Evolutionary conservation across 2,888 invertebrate genomes (phyloP).

Genomic region (Bombylius discolor): DNA sequence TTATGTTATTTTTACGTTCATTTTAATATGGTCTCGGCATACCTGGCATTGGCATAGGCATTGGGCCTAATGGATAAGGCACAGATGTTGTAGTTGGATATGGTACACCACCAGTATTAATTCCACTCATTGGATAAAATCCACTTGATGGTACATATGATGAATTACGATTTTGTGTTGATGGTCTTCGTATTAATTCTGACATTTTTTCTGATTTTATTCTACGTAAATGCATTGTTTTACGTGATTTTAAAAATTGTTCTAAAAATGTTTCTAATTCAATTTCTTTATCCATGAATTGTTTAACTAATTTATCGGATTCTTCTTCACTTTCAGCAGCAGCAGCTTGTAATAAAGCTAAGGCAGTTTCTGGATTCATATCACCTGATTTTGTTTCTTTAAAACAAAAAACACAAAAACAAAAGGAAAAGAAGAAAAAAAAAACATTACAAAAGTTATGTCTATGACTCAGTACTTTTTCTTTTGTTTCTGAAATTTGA

Average conservation of each 20-base stretch:
- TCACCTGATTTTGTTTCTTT: conserved; percentile 62
- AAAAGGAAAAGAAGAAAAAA: too few species aligned
- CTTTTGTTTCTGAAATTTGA: neutral
- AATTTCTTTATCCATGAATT: conserved; percentile 55
- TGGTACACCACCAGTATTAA: conserved; percentile 39
- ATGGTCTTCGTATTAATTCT: conserved; percentile 46
- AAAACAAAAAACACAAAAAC: conserved; percentile 18
- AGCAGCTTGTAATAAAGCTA: conserved; percentile 79
- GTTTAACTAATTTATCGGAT: conserved; percentile 70
- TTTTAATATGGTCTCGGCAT: conserved; percentile 20
- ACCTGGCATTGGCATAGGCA: conserved; percentile 69
- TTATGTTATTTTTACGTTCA: neutral
- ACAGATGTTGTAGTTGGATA: conserved; percentile 41
- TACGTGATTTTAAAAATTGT: conserved; percentile 63
- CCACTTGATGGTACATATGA: conserved; percentile 21
- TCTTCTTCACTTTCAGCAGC: conserved; percentile 89
- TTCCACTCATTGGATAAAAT: conserved; percentile 33
- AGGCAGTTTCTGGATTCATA: conserved; percentile 70
- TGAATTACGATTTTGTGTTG: conserved; percentile 27
- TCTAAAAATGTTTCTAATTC: conserved; percentile 75
- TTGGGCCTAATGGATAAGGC: conserved; percentile 44
- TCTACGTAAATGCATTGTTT: conserved; percentile 65
- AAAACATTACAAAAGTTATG: neutral
- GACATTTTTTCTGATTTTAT: conserved; percentile 90
- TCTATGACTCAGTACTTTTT: too few species aligned